Conservation (phyloP, 2,797 vertebrate genomes). For the Sylvilagus floridanus region DNA sequence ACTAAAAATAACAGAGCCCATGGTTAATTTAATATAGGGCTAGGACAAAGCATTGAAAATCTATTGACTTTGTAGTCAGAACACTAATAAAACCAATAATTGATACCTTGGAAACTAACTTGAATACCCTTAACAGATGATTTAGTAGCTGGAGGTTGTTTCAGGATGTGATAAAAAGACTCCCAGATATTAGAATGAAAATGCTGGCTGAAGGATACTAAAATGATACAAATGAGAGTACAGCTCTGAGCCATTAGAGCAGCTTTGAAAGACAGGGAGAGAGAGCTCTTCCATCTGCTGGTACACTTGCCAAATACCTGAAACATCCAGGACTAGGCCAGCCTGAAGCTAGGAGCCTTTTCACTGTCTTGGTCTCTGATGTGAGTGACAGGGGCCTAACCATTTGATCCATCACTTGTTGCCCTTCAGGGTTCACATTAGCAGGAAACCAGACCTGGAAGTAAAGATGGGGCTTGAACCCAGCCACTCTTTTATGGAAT, state of each 20-base stretch:
- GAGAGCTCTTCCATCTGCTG: too few species aligned
- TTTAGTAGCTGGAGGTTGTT: slow-evolving; percentile 38
- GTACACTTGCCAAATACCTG: too few species aligned
- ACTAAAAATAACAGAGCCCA: slow-evolving; percentile 10
- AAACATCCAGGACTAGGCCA: too few species aligned
- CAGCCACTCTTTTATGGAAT: background rate
- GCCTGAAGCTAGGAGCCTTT: too few species aligned
- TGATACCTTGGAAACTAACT: background rate
- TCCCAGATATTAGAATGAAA: slow-evolving; percentile 39
- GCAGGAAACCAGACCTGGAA: too few species aligned
- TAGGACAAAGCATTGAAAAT: slow-evolving; percentile 50
- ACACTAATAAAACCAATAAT: background rate
- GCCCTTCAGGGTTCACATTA: too few species aligned
- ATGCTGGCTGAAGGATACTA: background rate
- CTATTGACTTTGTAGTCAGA: slow-evolving; percentile 16
- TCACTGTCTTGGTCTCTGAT: too few species aligned
- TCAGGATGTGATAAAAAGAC: slow-evolving; percentile 7
- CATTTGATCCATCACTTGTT: too few species aligned
- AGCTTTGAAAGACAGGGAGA: background rate
- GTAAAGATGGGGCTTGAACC: too few species aligned
- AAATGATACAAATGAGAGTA: slow-evolving; percentile 4
- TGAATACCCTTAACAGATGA: background rate
- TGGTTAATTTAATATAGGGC: background rate
- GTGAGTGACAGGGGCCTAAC: too few species aligned
- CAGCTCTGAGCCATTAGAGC: slow-evolving; percentile 35